These are phyloP conservation scores for Tinea semifulvella DNA, from an alignment of 2,888 invertebrate species.

Conservation along the genomic window DNA sequence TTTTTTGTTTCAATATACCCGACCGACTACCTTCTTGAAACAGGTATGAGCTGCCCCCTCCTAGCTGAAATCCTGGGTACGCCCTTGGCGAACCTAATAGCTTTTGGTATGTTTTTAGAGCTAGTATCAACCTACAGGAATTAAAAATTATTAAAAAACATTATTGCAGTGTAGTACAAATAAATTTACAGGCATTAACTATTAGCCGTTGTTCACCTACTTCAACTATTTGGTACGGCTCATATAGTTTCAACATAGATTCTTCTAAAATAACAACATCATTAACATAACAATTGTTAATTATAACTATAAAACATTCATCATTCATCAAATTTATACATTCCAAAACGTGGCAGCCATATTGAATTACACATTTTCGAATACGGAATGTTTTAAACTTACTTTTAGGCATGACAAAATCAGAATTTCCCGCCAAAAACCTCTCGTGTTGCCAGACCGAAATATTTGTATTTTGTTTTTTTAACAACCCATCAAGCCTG, in stretches of 20 bases:
- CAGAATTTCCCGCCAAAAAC: slow-evolving; percentile 50
- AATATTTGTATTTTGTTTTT: slow-evolving; percentile 49
- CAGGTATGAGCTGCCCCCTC: too few relatives aligned
- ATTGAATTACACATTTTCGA: slow-evolving; percentile 33
- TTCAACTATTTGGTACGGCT: slow-evolving; percentile 35
- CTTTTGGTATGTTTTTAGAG: too few relatives aligned
- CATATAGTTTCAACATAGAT: slow-evolving; percentile 38
- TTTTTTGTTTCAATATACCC: too few relatives aligned
- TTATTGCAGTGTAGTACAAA: not conserved
- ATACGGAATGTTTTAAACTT: slow-evolving; percentile 35
- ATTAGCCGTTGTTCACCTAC: slow-evolving; percentile 30
- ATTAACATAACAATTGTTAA: slow-evolving; percentile 35
- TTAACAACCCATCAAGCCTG: slow-evolving; percentile 45
- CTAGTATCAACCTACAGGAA: too few relatives aligned
- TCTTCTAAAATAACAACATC: slow-evolving; percentile 27
- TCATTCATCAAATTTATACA: slow-evolving; percentile 28
- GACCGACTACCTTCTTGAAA: too few relatives aligned
- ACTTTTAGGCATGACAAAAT: slow-evolving; percentile 44
- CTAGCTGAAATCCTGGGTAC: too few relatives aligned
- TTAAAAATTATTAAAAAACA: not conserved
- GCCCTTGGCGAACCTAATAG: too few relatives aligned
- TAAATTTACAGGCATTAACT: slow-evolving; percentile 50
- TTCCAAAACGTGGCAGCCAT: slow-evolving; percentile 40
- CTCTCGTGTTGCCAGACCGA: slow-evolving; percentile 65
- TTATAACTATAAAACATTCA: slow-evolving; percentile 32